These are phyloP conservation scores for Australoheros scitulus DNA, from an alignment of 2,113 vertebrate genomes.

Conservation along the genomic window DNA sequence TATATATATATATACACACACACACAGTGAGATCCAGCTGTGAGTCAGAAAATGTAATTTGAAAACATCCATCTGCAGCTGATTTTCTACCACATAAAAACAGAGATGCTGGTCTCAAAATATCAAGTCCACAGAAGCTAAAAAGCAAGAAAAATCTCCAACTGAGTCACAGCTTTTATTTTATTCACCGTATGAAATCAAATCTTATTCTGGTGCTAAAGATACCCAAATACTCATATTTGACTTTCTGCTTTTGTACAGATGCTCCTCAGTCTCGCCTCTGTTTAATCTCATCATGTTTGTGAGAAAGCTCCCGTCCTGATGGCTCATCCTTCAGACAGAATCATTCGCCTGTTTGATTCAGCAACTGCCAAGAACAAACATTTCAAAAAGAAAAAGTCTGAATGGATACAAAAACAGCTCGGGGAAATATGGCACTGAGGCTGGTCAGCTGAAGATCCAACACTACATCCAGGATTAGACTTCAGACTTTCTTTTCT, in stretches of 20 bases:
- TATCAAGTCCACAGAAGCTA: no score
- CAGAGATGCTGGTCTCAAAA: no score
- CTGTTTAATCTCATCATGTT: neutral
- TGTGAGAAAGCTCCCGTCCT: neutral
- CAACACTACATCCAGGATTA: neutral
- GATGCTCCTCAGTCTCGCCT: neutral
- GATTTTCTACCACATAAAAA: neutral
- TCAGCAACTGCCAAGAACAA: neutral
- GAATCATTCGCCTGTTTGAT: neutral
- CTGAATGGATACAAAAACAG: neutral
- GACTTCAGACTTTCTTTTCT: neutral
- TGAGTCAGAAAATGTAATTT: neutral
- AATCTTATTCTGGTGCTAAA: neutral
- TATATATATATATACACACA: neutral
- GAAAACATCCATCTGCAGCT: neutral
- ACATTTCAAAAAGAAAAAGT: neutral
- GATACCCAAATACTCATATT: neutral
- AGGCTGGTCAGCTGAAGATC: neutral
- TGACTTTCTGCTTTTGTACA: neutral
- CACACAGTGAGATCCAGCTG: neutral
- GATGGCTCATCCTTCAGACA: neutral
- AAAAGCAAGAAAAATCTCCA: no score
- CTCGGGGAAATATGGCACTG: neutral
- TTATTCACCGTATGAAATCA: neutral
- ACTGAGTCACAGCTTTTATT: no score